Base-by-base conservation (phyloP, 1,140 invertebrate species). In the Euborellia annulipes region DNA sequence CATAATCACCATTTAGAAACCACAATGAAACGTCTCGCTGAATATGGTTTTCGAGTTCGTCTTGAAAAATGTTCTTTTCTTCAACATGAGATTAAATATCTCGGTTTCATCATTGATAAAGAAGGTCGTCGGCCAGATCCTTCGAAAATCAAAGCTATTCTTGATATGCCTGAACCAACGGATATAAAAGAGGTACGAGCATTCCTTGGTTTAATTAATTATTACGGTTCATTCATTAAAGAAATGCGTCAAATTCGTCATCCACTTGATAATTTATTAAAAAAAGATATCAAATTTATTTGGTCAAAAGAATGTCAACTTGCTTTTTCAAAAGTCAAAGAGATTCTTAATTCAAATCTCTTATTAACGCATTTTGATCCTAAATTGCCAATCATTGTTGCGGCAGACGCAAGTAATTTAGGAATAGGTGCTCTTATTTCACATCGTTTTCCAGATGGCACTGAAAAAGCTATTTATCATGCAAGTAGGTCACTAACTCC, bases 311-410 rank as follows among this genome's bases (percentile, higher is more conserved):
- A 32, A 14, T 42, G 41, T n/a, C 17, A 42, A 42, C n/a, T 19
- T 3, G 17, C 14, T 3, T 42, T 42, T 23, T n/a, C 14, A 20
- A 20, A 18, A 36, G 17, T 42, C 8, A 42, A 42, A 36, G n/a
- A 23, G 41, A 19, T 42, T 16, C 8, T 42, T 17, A 21, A 19
- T 17, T 42, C 41, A n/a, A 19, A 16, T 8, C 20, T 41, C n/a
- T 13, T 50, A 7, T 48, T 70, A 6, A 53, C 53, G 13, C 65
- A 64, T 43, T 66, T 56, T 46, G 53, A 66, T 36, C 57, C 58
- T n/a, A 50, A 61, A 55, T 58, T 63, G 57, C 66, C 68, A 59
- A 56, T 72, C 56, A 57, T 67, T 54, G 55, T 73, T 4, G 52
- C 61, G 6, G 58, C 53, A 6, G 68, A 70, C 51, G 62, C 60